Base-by-base conservation (phyloP, 1,140 invertebrate genomes). In the Proales similis region DNA sequence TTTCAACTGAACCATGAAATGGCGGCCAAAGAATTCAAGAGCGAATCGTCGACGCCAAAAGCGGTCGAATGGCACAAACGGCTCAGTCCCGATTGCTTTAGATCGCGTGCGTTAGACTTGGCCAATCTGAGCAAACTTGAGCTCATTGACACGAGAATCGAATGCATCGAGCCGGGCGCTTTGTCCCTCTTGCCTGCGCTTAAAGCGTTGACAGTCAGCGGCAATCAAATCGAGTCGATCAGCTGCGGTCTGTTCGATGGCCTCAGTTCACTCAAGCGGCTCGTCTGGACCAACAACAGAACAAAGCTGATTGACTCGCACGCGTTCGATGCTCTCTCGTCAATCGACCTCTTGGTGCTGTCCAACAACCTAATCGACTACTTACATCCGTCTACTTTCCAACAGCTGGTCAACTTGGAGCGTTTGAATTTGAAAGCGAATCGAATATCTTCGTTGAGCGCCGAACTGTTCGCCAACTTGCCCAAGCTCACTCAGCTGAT, bases 141-240 rank as follows among this genome's bases (percentile, higher is more conserved):
- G n/a, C n/a, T n/a, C n/a, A n/a, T n/a, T n/a, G n/a, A n/a, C n/a
- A n/a, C n/a, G n/a, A n/a, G n/a, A n/a, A n/a, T n/a, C n/a, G n/a
- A n/a, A n/a, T n/a, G n/a, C n/a, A n/a, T n/a, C n/a, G n/a, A n/a
- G n/a, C n/a, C n/a, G n/a, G n/a, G n/a, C n/a, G n/a, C n/a, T n/a
- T n/a, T n/a, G n/a, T n/a, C n/a, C n/a, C n/a, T n/a, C n/a, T n/a
- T n/a, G n/a, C n/a, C n/a, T n/a, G n/a, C n/a, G n/a, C n/a, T n/a
- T n/a, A n/a, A n/a, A n/a, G n/a, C n/a, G n/a, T n/a, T n/a, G n/a
- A n/a, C n/a, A n/a, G n/a, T n/a, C n/a, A n/a, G n/a, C n/a, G n/a
- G n/a, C n/a, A 49, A 49, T 17, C 27, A 33, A 32, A 49, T 49
- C 48, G 48, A 49, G 24, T 22, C 6, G 38, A 49, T 49, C 26